Evolutionary conservation across 2,888 invertebrate genomes (phyloP), one percentile per base, ranked within the genome.

Genomic region (Sturmia bella): DNA sequence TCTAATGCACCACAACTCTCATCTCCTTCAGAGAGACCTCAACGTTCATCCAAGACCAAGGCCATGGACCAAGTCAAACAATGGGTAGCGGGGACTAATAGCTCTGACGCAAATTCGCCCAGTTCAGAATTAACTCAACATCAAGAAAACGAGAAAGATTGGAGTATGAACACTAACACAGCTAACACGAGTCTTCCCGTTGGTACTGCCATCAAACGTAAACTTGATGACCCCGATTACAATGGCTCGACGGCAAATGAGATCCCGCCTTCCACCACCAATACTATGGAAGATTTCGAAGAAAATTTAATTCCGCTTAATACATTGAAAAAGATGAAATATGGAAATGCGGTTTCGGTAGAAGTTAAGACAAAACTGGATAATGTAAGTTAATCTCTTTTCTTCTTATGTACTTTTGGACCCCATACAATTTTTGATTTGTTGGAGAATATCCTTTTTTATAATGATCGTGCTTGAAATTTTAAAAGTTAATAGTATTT

Each of bases 31-130:
- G 85, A 85, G 27, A 94, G 90, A 3, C 87, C 89, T 3, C 87
- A 88, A 15, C 88, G 90, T 9, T 87, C 87, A 37, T 96, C 96
- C 86, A 96, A 96, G 89, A 94, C 94, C 61, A 95, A 95, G 85
- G 96, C 96, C 0, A 91, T 96, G 89, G 95, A 95, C 89, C 95
- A 96, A 89, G 96, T 96, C 72, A 96, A 96, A 88, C 95, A 95
- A 79, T 96, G 96, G 96, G 95, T 95, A 85, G 95, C 95, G 13
- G 94, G 93, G 6, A 92, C 92, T 19, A 93, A 93, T 1, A 90
- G 88, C 69, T 86, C 86, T 3, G 84, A 83, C 0, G 87, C 82
- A 13, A 83, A 78, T 61, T 85, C 85, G 12, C 80, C 84, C 13
- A 63, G 70, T 43, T 80, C 83, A 3, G 48, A 84, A 48, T 57